Base-by-base conservation (phyloP, 2,797 vertebrate species). In the Cryptoblepharus egeriae region DNA sequence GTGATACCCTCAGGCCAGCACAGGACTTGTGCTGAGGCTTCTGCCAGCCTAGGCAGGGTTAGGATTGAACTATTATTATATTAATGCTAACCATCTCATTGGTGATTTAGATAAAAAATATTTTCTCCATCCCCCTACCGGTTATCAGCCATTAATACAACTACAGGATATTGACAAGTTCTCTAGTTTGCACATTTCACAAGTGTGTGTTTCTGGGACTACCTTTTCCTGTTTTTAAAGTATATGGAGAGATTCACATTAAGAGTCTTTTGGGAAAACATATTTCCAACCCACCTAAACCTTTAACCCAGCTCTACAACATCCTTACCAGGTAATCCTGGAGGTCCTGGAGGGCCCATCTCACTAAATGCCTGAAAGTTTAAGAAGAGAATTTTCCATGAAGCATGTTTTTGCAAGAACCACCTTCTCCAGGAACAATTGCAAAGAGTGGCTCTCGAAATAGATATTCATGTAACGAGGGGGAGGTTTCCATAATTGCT, bases 291-390 rank as follows among this genome's bases (percentile, higher is more conserved):
- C 75, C 45, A 39, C 18, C 67, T n/a, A 11, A 15, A 18, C 6
- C 24, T 84, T n/a, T 57, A 22, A 52, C 49, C 49, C n/a, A 28
- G 30, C 28, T 57, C 39, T 30, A 37, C 32, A 28, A 35, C 1
- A 0, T 11, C 28, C 93, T 96, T 91, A 96, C 96, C 95, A 1
- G 95, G 95, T 81, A 93, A 64, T 2, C 88, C 93, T 0, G 87
- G 94, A 57, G 90, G 84, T 3, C 85, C 89, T 0, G 90, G 82
- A 26, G 32, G 92, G 71, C 92, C 15, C 0, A 91, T 70, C 35
- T 96, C 95, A 0, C 90, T 72, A 87, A 96, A 96, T 0, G 87
- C 93, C 96, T 96, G 88, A 28, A 24, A 84, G 72, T 32, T 77
- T 11, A 22, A 12, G 82, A 87, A 85, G 18, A 45, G 60, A 45